phyloP scores from a whole-genome alignment of 2,888 invertebrate genomes.

The Ophion obscuratus region DNA sequence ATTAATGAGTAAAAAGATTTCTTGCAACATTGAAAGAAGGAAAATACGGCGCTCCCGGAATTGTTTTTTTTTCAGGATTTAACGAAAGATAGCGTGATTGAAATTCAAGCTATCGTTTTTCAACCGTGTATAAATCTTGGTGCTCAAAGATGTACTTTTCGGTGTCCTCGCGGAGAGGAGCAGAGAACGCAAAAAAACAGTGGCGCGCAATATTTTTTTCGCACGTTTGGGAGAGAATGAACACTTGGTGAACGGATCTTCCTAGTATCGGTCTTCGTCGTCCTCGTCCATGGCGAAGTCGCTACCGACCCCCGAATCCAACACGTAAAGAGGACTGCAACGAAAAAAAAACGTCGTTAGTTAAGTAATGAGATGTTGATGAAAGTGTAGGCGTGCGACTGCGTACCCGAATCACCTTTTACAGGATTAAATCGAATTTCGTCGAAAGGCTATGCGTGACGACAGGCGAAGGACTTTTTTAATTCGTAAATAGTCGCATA shows the following conservation, averaged over 20 bases:
- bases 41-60: not conserved
- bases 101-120: constrained; percentile 17
- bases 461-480: no score
- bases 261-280: constrained; percentile 81
- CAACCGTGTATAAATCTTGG: not conserved
- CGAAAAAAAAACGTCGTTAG: constrained; percentile 60
- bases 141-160: not conserved
- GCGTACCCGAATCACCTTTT: no score
- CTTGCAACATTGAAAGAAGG: not conserved
- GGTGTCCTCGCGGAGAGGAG: not conserved
- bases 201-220: not conserved
- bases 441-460: no score
- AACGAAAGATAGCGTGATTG: not conserved
- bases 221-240: not conserved
- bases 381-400: not conserved
- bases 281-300: constrained; percentile 96
- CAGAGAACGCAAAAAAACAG: not conserved
- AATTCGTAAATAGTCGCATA: no score
- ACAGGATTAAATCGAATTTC: no score
- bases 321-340: constrained; percentile 90
- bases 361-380: not conserved
- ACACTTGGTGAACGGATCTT: constrained; percentile 9
- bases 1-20: not conserved
- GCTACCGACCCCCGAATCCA: constrained; percentile 91
- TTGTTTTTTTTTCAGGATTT: constrained; percentile 1